Percentiles rank a stretch among this genome's conserved stretches.
Evolutionary conservation across 2,113 vertebrate species (phyloP).

Genomic region (Sapajus apella): DNA sequence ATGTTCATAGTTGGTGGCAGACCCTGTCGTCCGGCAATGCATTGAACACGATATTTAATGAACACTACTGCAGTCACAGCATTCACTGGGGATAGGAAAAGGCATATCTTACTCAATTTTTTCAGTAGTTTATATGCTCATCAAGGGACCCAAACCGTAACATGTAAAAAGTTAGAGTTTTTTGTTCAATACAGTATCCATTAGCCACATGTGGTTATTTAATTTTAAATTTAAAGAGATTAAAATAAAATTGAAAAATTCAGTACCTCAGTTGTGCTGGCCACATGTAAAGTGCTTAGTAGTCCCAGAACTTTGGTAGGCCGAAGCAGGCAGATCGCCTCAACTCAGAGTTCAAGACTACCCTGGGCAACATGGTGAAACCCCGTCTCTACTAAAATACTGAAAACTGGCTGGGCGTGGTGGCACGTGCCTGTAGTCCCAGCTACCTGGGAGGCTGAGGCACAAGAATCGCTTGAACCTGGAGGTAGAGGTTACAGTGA

Average conservation of each 20-base stretch:
- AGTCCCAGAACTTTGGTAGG: neutral
- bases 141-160: neutral
- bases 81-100: neutral
- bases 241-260: neutral
- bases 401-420: too few relatives aligned
- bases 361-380: too few relatives aligned
- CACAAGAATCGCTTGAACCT: too few relatives aligned
- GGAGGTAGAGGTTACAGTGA: too few relatives aligned
- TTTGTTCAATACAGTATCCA: neutral
- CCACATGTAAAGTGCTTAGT: neutral
- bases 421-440: too few relatives aligned
- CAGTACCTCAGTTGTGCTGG: neutral
- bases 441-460: too few relatives aligned
- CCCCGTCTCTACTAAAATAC: too few relatives aligned
- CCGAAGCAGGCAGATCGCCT: too few relatives aligned
- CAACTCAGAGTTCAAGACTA: too few relatives aligned
- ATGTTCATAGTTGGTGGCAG: neutral
- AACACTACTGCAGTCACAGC: neutral
- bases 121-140: neutral
- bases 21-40: neutral
- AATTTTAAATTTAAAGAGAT: neutral
- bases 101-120: neutral
- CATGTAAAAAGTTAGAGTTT: neutral
- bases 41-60: neutral
- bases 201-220: neutral